Base-by-base conservation (phyloP, 1,140 invertebrate species). In the Adelges cooleyi region DNA sequence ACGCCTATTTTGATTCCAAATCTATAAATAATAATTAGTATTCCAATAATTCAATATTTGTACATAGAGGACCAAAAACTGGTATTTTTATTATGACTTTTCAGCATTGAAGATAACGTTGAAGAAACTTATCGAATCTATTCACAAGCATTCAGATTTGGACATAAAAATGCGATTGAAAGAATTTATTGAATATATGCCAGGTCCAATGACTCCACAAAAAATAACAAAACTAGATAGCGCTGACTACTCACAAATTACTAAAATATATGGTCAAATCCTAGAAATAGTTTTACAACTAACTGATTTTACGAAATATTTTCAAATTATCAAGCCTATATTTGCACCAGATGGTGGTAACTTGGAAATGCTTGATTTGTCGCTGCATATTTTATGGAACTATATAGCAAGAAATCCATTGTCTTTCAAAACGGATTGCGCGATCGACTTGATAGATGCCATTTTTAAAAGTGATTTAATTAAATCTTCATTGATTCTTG, bases 201-300 rank as follows among this genome's bases (percentile, higher is more conserved):
- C 85, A 1, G 82, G 83, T 0, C 80, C 81, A 2, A 65, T 82
- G 25, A 86, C 83, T 0, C 74, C 80, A 15, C 81, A 86, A 70
- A 83, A 82, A 70, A 73, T 85, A 80, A 17, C 81, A 85, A 70
- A 82, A 82, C 70, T 73, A 84, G 77, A 80, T 77, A 15, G 65
- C 68, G 1, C 29, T 66, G 13, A 69, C 74, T 2, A 62, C 46
- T 62, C 56, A 46, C 69, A 75, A 4, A 52, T 66, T 29, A 69
- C 80, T 6, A 75, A 77, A 69, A 56, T 73, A 10, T 36, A 65
- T 29, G 68, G 22, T 20, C 22, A 49, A 49, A 13, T 66, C 22
- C 23, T 54, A 22, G 33, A 56, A 33, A 46, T 38, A 9, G 38
- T 59, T 36, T 62, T 54, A 49, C 17, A 54, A 49, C 27, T 25